A percentile compares a stretch with the other conserved stretches of the same genome.
phyloP scores from a whole-genome alignment of 1,140 invertebrate species.

The Achroia grisella region DNA sequence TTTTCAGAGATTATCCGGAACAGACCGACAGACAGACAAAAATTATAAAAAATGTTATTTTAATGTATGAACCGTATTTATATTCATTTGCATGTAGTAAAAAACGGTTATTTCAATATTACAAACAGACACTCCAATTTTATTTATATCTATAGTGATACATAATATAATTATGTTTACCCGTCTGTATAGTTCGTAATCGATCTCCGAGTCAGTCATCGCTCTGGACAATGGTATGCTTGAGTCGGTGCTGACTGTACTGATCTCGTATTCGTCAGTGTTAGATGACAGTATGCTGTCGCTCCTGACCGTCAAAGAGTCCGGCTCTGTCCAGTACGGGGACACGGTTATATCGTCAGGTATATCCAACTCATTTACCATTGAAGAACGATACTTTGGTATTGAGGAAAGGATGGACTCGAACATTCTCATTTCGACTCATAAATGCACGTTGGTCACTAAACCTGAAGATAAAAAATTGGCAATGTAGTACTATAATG shows the following conservation, averaged over 20 bases:
- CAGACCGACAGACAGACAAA: too few relatives aligned
- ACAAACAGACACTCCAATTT: too few relatives aligned
- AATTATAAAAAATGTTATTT: too few relatives aligned
- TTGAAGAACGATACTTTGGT: constrained; percentile 40
- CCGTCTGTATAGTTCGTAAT: constrained; percentile 40
- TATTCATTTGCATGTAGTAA: too few relatives aligned
- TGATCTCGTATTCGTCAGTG: constrained; percentile 16
- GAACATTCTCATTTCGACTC: constrained; percentile 45
- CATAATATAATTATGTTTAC: constrained; percentile 23
- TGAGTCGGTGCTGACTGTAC: constrained; percentile 34
- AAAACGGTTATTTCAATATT: too few relatives aligned
- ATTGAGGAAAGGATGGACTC: constrained; percentile 32
- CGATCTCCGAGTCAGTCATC: constrained; percentile 57
- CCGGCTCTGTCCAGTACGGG: constrained; percentile 37
- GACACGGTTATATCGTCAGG: constrained; percentile 36
- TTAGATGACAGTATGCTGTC: constrained; percentile 26
- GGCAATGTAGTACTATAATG: too few relatives aligned
- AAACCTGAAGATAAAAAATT: too few relatives aligned
- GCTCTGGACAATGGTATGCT: constrained; percentile 49
- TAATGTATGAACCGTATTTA: too few relatives aligned
- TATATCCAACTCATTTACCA: constrained; percentile 50
- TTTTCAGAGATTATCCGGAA: too few relatives aligned
- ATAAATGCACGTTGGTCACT: too few relatives aligned
- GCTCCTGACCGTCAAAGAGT: constrained; percentile 15
- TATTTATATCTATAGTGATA: too few relatives aligned